Base-by-base conservation (phyloP, 2,113 vertebrate genomes). In the Bos javanicus region DNA sequence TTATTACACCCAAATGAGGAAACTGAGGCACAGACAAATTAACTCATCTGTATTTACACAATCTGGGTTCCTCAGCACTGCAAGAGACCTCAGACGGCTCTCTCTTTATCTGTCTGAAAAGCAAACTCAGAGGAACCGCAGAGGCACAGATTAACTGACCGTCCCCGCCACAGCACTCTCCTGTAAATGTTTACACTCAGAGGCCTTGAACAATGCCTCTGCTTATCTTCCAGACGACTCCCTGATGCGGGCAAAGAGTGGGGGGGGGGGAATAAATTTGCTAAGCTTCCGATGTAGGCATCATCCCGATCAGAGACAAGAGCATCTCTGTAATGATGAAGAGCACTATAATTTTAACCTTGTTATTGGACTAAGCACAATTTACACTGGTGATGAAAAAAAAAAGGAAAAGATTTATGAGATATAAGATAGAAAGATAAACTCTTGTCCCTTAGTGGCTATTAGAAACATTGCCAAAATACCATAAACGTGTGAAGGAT, bases 341-440 rank as follows among this genome's bases (percentile, higher is more conserved):
- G 90, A 96, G 84, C 89, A 19, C 89, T 36, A 54, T 87, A 52
- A 94, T 93, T 94, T 97, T 91, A 96, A 96, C 95, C 85, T 95
- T 91, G 94, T 96, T 98, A 96, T 48, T 83, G 86, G 96, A 87
- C 88, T 84, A 91, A 94, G 81, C 76, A 39, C 91, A 94, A 74
- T 96, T 96, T 92, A 95, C 23, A 2, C 93, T 57, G 43, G n/a
- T 33, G 92, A 93, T 90, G 59, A 74, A 64, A 91, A 91, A 83
- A n/a, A 86, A 87, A 30, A 33, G 76, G 28, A 52, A 89, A 89
- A 96, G 94, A 96, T 97, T 97, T 95, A 87, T 50, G 94, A 87
- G 93, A 87, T 74, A 21, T 71, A 85, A 95, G 87, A 95, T 87
- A n/a, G 93, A 97, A 95, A 93, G 95, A 98, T 96, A 97, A 98